phyloP scores from a whole-genome alignment of 1,140 invertebrate genomes.

The Zaprionus africanus region DNA sequence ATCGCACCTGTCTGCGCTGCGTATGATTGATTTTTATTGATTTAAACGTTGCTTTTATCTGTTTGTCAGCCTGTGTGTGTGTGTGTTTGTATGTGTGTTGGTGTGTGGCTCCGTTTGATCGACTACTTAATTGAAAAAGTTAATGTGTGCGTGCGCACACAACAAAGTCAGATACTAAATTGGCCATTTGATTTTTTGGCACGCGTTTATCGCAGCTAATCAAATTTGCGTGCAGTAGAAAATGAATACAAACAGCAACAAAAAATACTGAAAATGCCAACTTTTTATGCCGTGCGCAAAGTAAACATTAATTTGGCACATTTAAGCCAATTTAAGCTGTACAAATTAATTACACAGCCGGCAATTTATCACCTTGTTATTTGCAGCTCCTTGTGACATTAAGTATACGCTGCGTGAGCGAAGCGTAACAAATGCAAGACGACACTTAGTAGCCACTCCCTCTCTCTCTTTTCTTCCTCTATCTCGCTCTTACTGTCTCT shows the following conservation, averaged over 20 bases:
- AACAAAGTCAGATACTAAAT: conserved; percentile 39
- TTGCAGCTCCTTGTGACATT: conserved; percentile 41
- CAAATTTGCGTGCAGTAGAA: conserved; percentile 48
- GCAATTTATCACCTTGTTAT: conserved; percentile 63
- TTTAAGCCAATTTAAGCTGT: conserved; percentile 70
- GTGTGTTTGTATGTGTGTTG: conserved; percentile 13
- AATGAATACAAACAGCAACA: conserved; percentile 10
- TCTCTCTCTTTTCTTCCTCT: neutral
- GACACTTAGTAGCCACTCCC: conserved; percentile 60
- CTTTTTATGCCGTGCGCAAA: conserved; percentile 30
- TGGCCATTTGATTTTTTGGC: conserved; percentile 42
- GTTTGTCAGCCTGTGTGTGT: neutral
- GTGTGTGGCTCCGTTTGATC: conserved; percentile 56
- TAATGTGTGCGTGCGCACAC: conserved; percentile 58
- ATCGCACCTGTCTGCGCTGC: conserved; percentile 53
- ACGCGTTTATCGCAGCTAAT: conserved; percentile 41
- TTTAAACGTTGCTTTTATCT: conserved; percentile 55
- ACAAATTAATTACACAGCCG: conserved; percentile 74
- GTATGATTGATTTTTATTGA: conserved; percentile 80
- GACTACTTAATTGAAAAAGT: conserved; percentile 80
- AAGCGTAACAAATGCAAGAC: conserved; percentile 63
- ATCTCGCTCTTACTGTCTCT: conserved; percentile 33
- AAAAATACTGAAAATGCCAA: conserved; percentile 11
- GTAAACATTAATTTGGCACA: conserved; percentile 66
- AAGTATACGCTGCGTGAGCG: conserved; percentile 62